Evolutionary conservation across 2,888 invertebrate species (phyloP), one percentile per base, ranked within the genome.

Genomic region (Apodemia duryi): DNA sequence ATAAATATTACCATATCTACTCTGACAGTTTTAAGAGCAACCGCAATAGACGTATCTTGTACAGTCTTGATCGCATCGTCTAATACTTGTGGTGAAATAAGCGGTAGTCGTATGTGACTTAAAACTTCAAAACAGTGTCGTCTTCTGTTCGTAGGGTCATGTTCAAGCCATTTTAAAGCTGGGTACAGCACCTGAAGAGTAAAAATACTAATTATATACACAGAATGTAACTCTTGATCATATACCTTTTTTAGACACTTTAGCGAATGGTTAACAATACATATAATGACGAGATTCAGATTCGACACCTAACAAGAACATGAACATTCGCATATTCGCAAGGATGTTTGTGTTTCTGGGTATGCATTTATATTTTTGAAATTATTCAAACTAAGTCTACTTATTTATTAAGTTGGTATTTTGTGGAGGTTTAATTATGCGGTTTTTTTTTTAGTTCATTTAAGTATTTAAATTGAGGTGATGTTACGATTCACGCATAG

Each of bases 101-200:
- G 92, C 2, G 97, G 96, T 74, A 98, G 92, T 72, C 98, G 93
- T 61, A 98, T 95, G 75, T 96, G 94, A 68, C 94, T 94, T 69
- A 98, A 88, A 67, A 98, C 95, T 86, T 98, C 97, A 80, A 97
- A 97, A 69, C 98, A 96, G 81, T 95, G 96, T 69, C 96, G 94
- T 71, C 97, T 93, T 65, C 98, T 93, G 64, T 95, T 93, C 28
- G 94, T 88, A 21, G 96, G 94, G 78, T 97, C 96, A 77, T 97
- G 95, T 71, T 95, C 95, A 63, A 98, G 94, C 98, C 98, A 98
- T 72, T 95, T 94, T 72, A 98, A 89, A 28, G 97, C 98, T 65
- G 97, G 96, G 81, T 95, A 95, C 81, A 98, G 95, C 68, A 97
- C 95, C 95, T 96, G 78, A 52, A 78, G 75, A 41, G 38, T 21